phyloP scores from a whole-genome alignment of 64 coral and sea anemone genomes.

The Dendrophyllia cribrosa region DNA sequence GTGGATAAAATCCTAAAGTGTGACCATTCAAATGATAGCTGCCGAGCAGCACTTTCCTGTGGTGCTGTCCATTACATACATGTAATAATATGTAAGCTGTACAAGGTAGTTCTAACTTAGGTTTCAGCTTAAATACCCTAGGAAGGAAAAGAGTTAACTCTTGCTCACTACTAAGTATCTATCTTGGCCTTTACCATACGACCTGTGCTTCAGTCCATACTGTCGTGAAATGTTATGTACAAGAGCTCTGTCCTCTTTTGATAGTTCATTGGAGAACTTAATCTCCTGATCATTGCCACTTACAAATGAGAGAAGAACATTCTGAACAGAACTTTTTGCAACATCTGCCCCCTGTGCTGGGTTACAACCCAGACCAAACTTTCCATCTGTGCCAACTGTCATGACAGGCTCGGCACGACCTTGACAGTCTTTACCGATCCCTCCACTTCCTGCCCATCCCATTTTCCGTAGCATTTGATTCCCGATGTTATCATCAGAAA shows the following conservation, averaged over 20 bases:
- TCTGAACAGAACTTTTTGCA: slow-evolving; percentile 53
- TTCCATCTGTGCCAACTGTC: slow-evolving; percentile 66
- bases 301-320: slow-evolving; percentile 80
- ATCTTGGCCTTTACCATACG: slow-evolving; percentile 70
- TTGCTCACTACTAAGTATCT: slow-evolving; percentile 97
- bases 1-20: too few species aligned
- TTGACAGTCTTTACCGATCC: slow-evolving; percentile 75
- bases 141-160: neutral
- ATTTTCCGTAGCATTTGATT: slow-evolving; percentile 91
- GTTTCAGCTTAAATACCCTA: too few species aligned
- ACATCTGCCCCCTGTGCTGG: neutral
- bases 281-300: slow-evolving; percentile 63
- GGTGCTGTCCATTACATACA: too few species aligned
- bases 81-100: too few species aligned
- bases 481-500: slow-evolving; percentile 88
- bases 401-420: slow-evolving; percentile 88
- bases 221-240: slow-evolving; percentile 66
- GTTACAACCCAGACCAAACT: slow-evolving; percentile 74
- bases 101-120: too few species aligned
- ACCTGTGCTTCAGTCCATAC: slow-evolving; percentile 75
- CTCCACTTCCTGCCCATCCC: slow-evolving; percentile 95
- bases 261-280: slow-evolving; percentile 84
- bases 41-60: too few species aligned
- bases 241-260: slow-evolving; percentile 84
- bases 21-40: too few species aligned